Base-by-base conservation (phyloP, 2,797 vertebrate species). In the Leontopithecus rosalia region DNA sequence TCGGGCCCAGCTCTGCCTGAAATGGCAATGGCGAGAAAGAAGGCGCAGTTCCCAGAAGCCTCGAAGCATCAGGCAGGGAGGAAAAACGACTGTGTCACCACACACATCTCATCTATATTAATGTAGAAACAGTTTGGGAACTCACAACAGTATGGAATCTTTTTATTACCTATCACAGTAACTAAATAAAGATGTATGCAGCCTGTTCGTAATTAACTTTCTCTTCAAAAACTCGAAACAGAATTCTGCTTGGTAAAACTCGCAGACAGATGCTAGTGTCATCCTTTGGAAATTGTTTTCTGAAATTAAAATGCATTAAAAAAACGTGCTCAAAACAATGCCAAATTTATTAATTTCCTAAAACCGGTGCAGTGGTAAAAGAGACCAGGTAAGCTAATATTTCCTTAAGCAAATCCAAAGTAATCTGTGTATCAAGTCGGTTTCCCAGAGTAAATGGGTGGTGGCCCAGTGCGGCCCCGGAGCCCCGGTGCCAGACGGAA, bases 21-120 rank as follows among this genome's bases (percentile, higher is more conserved):
- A 14, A 28, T 0, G 1, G 41, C 7, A 4, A 1, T 0, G 11
- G 30, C 28, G 0, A 24, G 41, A 28, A 46, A 7, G 13, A 13
- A 64, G 17, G 28, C 0, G 22, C 48, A 7, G 4, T 6, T 10
- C 28, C 15, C 2, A 55, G 73, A 26, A 3, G 41, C 48, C 0
- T 43, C 52, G 5, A 5, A 19, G 73, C 6, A 7, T 1, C 5
- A 0, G 22, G 55, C 43, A n/a, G 9, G 13, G 8, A 30, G 73
- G 48, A 61, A 12, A 72, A 30, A 52, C 30, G 0, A 1, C 0
- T 4, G 0, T 0, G 2, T 13, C 0, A 14, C 1, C 0, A 2
- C 19, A 39, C 4, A 1, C 3, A 2, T 28, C 50, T 20, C 76
- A 2, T 8, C 8, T 2, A 12, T 0, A 5, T 33, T 39, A 67